A percentile compares a stretch with the other conserved stretches of the same genome.
Conservation (phyloP, 2,113 vertebrate genomes). For the Callospermophilus lateralis region DNA sequence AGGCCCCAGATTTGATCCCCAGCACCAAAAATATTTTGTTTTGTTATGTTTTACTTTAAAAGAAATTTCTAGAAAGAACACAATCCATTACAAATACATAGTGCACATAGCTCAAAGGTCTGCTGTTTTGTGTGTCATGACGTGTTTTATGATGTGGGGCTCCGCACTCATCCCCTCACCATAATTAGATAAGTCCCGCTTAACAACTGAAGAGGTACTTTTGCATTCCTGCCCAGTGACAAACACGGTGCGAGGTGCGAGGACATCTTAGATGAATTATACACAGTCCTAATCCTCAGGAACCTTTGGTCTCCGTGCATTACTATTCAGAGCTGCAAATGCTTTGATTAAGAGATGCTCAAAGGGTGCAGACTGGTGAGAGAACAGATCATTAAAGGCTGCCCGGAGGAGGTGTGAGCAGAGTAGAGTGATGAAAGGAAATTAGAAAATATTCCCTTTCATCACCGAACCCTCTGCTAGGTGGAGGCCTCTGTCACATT, state of each 20-base stretch:
- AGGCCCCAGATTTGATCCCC: background rate
- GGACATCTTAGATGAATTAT: slow-evolving; percentile 52
- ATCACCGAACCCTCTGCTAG: slow-evolving; percentile 13
- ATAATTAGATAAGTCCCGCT: background rate
- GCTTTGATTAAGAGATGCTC: slow-evolving; percentile 50
- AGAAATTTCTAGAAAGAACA: slow-evolving; percentile 33
- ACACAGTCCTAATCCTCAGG: background rate
- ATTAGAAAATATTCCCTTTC: slow-evolving; percentile 53
- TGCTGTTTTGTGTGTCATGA: background rate
- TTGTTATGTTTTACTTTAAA: background rate
- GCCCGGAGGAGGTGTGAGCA: slow-evolving; percentile 43
- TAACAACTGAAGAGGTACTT: background rate
- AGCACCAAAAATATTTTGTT: background rate
- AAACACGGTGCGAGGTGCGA: background rate
- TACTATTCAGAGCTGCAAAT: background rate
- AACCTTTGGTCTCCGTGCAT: background rate
- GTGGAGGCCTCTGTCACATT: background rate
- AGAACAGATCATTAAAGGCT: slow-evolving; percentile 30
- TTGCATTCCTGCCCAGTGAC: background rate
- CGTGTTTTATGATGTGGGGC: background rate
- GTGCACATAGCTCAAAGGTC: background rate
- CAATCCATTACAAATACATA: background rate
- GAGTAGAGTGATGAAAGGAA: slow-evolving; percentile 43
- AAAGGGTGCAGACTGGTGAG: background rate
- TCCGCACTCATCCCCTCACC: background rate